Conservation (phyloP, 2,888 invertebrate genomes). For the Cerceris ruficornis region DNA sequence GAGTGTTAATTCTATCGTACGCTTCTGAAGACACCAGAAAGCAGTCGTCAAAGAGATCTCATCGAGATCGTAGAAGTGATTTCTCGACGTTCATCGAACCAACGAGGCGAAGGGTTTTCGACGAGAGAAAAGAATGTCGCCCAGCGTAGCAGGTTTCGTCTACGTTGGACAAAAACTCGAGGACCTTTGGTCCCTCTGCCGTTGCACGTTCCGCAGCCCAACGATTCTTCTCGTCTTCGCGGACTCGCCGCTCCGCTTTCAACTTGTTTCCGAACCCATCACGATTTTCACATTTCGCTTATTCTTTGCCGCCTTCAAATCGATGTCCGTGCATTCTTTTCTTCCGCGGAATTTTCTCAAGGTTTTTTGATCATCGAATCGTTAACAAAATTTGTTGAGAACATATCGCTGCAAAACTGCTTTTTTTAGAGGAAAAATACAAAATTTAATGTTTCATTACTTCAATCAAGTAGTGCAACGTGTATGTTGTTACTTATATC, state of each 20-base stretch:
- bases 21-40: neutral
- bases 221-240: neutral
- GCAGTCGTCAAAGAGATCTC: neutral
- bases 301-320: constrained; percentile 17
- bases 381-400: no score
- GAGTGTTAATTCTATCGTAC: no score
- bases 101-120: constrained; percentile 33
- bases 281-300: constrained; percentile 20
- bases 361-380: no score
- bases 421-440: no score
- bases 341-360: no score
- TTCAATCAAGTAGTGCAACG: no score
- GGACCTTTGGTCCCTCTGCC: constrained; percentile 65
- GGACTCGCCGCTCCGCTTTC: constrained; percentile 35
- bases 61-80: constrained; percentile 39
- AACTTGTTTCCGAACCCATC: constrained; percentile 23
- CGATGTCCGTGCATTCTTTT: neutral
- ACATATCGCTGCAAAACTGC: no score
- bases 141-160: constrained; percentile 61
- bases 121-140: constrained; percentile 63
- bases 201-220: constrained; percentile 28
- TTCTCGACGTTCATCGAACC: constrained; percentile 56
- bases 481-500: no score
- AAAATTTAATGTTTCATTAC: no score
- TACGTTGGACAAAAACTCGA: constrained; percentile 62